Evolutionary conservation across 2,113 vertebrate genomes (phyloP).

Genomic region (Triplophysa tibetana): DNA sequence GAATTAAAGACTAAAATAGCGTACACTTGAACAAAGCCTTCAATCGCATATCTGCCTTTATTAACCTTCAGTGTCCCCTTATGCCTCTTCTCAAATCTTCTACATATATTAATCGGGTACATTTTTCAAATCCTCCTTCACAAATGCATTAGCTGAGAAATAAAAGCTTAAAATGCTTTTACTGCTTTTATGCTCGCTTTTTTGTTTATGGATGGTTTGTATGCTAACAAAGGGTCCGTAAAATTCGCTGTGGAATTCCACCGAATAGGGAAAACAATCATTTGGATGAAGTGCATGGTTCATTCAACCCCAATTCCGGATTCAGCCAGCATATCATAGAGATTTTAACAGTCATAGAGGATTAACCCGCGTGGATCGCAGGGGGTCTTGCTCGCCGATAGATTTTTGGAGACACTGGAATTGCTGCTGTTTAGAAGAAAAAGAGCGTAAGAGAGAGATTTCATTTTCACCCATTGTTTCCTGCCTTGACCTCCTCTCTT

Average conservation of each 20-base stretch:
- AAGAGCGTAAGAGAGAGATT: slow-evolving; percentile 86
- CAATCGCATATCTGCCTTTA: slow-evolving; percentile 36
- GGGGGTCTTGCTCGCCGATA: slow-evolving; percentile 74
- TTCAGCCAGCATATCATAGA: slow-evolving; percentile 79
- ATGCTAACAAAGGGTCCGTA: slow-evolving; percentile 55
- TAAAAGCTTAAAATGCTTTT: slow-evolving; percentile 51
- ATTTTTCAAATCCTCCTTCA: slow-evolving; percentile 26
- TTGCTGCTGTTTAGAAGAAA: slow-evolving; percentile 82
- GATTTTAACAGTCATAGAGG: slow-evolving; percentile 96
- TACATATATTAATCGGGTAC: slow-evolving; percentile 26
- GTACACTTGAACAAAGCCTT: slow-evolving; percentile 35
- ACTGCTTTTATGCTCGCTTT: slow-evolving; percentile 39
- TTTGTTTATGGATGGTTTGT: slow-evolving; percentile 61
- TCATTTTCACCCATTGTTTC: slow-evolving; percentile 87
- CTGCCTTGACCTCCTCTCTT: slow-evolving; percentile 91
- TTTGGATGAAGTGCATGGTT: slow-evolving; percentile 73
- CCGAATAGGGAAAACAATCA: slow-evolving; percentile 51
- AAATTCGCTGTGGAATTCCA: slow-evolving; percentile 60
- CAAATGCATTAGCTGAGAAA: slow-evolving; percentile 54
- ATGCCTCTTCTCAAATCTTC: slow-evolving; percentile 11
- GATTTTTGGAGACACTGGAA: slow-evolving; percentile 92
- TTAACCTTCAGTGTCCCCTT: slow-evolving; percentile 40
- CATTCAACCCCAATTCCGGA: slow-evolving; percentile 75
- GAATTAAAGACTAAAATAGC: slow-evolving; percentile 45
- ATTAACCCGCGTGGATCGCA: slow-evolving; percentile 85